Conservation (phyloP, 92 coral and sea anemone genomes). For the Micromussa lordhowensis region DNA sequence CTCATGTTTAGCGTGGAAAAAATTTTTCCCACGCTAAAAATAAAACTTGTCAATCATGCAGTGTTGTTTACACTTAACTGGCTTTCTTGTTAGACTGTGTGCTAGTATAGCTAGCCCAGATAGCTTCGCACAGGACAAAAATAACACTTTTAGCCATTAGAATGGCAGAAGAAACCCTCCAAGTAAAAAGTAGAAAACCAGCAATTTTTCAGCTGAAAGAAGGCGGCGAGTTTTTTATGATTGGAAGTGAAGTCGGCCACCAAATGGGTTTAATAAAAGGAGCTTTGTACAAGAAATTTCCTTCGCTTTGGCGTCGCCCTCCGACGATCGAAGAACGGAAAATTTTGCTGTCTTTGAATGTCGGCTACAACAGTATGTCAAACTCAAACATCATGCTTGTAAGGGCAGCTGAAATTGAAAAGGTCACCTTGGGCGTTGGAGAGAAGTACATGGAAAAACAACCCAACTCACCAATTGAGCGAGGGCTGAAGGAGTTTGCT, state of each 20-base stretch:
- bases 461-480: slow-evolving; percentile 64
- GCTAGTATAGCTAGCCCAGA: neutral
- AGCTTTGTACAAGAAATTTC: slow-evolving; percentile 93
- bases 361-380: slow-evolving; percentile 93
- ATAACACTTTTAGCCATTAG: neutral
- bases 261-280: slow-evolving; percentile 87
- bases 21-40: slow-evolving; percentile 11
- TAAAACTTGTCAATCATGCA: neutral
- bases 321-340: slow-evolving; percentile 89
- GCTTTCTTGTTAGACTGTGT: neutral
- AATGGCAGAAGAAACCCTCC: slow-evolving; percentile 46
- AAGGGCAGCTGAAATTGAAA: slow-evolving; percentile 85
- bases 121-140: neutral
- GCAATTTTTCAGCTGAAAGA: slow-evolving; percentile 86
- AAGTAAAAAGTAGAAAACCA: slow-evolving; percentile 75
- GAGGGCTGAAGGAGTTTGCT: slow-evolving; percentile 25
- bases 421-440: slow-evolving; percentile 87
- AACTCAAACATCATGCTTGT: slow-evolving; percentile 97
- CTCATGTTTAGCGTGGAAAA: too few species aligned
- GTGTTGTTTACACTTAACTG: neutral
- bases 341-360: slow-evolving; percentile 72
- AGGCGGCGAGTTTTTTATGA: slow-evolving; percentile 91
- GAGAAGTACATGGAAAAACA: slow-evolving; percentile 75
- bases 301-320: slow-evolving; percentile 95
- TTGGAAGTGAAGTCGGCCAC: slow-evolving; percentile 97